A percentile compares a stretch with the other conserved stretches of the same genome.
Evolutionary conservation across 2,113 vertebrate genomes (phyloP).

Genomic region (Numenius arquata): DNA sequence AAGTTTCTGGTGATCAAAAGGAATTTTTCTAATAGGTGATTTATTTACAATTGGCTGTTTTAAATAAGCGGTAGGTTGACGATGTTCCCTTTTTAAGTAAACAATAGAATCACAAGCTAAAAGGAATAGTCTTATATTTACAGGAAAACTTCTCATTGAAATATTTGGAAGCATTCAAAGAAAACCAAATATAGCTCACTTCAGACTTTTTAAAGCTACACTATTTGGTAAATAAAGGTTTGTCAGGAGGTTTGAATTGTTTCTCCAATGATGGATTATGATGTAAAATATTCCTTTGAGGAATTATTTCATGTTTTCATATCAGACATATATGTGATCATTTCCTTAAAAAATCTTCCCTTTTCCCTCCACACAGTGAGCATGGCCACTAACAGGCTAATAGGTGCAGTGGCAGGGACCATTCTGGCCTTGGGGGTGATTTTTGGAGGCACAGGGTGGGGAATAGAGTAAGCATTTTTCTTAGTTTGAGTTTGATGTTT

Average conservation of each 20-base stretch:
- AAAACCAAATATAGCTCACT: background rate
- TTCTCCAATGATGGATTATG: background rate
- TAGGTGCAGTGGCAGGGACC: slow-evolving; percentile 99
- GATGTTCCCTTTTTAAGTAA: background rate
- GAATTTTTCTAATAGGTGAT: background rate
- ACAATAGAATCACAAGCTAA: background rate
- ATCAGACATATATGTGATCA: slow-evolving; percentile 56
- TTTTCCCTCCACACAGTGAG: slow-evolving; percentile 99
- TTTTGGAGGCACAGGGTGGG: slow-evolving; percentile 99
- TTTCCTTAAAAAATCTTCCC: slow-evolving; percentile 74
- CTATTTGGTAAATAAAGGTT: background rate
- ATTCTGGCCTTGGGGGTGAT: slow-evolving; percentile 99
- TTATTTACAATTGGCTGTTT: background rate
- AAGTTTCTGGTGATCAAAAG: slow-evolving; percentile 16
- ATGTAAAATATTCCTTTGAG: slow-evolving; percentile 26
- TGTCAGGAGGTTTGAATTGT: background rate
- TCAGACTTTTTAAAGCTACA: background rate
- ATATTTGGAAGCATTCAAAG: background rate
- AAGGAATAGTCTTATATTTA: background rate
- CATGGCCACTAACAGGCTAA: slow-evolving; percentile 99
- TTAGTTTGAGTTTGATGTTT: slow-evolving; percentile 87
- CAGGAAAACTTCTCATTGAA: background rate
- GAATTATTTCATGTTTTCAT: slow-evolving; percentile 51
- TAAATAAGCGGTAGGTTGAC: background rate
- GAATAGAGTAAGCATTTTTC: slow-evolving; percentile 99